Base-by-base conservation (phyloP, 2,888 invertebrate genomes). In the Sarcophaga subvicina region DNA sequence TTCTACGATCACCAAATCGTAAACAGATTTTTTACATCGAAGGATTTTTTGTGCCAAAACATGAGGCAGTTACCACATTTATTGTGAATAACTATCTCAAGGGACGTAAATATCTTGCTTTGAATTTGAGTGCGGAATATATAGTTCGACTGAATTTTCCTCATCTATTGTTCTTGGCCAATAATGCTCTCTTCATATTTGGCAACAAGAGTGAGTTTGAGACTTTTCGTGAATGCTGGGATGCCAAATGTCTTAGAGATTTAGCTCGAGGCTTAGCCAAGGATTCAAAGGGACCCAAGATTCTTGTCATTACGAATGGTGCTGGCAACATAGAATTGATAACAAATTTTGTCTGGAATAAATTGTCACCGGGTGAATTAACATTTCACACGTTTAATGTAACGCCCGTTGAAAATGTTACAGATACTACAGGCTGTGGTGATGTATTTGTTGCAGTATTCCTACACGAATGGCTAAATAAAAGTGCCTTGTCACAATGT, bases 301-400 rank as follows among this genome's bases (percentile, higher is more conserved):
- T 95, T 11, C 94, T 96, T 22, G 93, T 96, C 1, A 94, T 96
- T 80, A 96, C 96, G 8, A 95, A 96, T 90, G 96, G 96, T 12
- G 91, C 94, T 1, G 92, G 94, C 17, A 94, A 94, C 25, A 94
- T 95, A 0, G 91, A 94, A 78, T 94, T 96, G 69, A 91, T 91
- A 22, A 90, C 90, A 54, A 93, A 93, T 84, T 90, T 89, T 73
- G 89, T 87, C 14, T 88, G 83, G 4, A 90, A 91, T 59, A 88
- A 89, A 2, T 67, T 82, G 10, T 83, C 89, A 2, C 72, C 77
- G 11, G 88, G 88, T 1, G 82, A 85, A 4, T 62, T 91, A 0
- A 76, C 80, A 0, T 90, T 91, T 66, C 91, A 91, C 77, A 89
- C 90, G 17, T 91, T 89, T 83, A 80, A 90, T 86, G 94, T 94